A percentile compares a stretch with the other conserved stretches of the same genome.
phyloP scores from a whole-genome alignment of 2,113 vertebrate species.

The Bungarus multicinctus region DNA sequence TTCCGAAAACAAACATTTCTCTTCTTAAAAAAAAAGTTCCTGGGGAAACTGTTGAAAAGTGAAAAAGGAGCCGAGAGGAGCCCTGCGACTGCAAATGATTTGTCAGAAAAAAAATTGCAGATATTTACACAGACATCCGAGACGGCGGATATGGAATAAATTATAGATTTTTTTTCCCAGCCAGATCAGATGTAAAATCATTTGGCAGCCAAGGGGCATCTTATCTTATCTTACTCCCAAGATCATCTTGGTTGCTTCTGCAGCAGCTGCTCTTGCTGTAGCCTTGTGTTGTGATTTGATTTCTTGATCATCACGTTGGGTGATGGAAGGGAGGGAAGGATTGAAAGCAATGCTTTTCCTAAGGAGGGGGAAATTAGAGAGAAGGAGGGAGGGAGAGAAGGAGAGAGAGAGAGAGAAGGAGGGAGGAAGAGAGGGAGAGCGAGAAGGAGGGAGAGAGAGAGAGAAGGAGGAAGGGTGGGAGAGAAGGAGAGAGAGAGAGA shows the following conservation, averaged over 20 bases:
- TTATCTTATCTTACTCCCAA: neutral
- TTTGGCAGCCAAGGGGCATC: neutral
- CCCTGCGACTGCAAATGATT: neutral
- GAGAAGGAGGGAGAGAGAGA: no score
- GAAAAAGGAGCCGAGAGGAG: neutral
- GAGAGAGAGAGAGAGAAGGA: no score
- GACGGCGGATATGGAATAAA: neutral
- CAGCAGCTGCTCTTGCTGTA: neutral
- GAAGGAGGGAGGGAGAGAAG: no score
- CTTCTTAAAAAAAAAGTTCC: no score
- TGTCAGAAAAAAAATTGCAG: neutral
- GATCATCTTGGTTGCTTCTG: neutral
- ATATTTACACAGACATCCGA: neutral
- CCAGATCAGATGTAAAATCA: neutral
- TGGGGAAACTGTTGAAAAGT: neutral
- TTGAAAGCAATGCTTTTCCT: constrained; percentile 33
- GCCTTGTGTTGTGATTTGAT: constrained; percentile 42
- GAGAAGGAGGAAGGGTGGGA: no score
- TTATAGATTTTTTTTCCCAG: no score
- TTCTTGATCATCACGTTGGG: neutral
- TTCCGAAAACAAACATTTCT: neutral
- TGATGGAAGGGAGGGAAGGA: neutral
- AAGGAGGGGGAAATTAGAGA: neutral
- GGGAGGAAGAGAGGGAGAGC: no score
- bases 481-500: rapidly evolving